Conservation (phyloP, 2,113 vertebrate species). For the Eurypyga helias region DNA sequence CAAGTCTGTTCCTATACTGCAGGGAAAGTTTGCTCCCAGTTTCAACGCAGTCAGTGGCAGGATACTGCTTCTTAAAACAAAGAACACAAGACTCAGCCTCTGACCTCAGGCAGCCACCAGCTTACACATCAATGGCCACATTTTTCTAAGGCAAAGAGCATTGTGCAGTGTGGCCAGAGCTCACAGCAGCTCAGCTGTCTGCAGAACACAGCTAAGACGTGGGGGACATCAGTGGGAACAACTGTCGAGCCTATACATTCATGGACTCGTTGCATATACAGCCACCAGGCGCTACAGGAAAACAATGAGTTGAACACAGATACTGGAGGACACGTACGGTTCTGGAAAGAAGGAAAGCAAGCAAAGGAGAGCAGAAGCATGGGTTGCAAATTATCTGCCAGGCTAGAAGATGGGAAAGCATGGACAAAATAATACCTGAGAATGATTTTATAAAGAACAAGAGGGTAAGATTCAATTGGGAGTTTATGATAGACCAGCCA, state of each 20-base stretch:
- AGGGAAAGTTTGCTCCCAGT: neutral
- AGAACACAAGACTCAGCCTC: neutral
- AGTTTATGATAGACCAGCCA: neutral
- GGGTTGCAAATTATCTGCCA: neutral
- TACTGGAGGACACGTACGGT: neutral
- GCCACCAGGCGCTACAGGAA: neutral
- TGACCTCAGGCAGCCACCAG: neutral
- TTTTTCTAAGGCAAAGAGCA: neutral
- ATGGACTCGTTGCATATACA: neutral
- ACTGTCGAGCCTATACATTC: neutral
- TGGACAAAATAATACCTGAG: neutral
- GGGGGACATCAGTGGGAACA: neutral
- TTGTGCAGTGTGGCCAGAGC: neutral
- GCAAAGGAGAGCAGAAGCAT: neutral
- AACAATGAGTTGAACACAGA: neutral
- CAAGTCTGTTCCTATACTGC: neutral
- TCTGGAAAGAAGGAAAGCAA: neutral
- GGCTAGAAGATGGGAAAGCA: neutral
- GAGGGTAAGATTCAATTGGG: neutral
- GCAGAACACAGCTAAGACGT: neutral
- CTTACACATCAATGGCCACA: neutral
- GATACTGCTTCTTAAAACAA: neutral
- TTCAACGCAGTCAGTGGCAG: neutral
- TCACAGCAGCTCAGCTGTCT: neutral
- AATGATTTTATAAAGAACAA: neutral